A percentile compares a stretch with the other conserved stretches of the same genome.
Evolutionary conservation across 2,888 invertebrate genomes (phyloP).

Genomic region (Eugnorisma glareosa): DNA sequence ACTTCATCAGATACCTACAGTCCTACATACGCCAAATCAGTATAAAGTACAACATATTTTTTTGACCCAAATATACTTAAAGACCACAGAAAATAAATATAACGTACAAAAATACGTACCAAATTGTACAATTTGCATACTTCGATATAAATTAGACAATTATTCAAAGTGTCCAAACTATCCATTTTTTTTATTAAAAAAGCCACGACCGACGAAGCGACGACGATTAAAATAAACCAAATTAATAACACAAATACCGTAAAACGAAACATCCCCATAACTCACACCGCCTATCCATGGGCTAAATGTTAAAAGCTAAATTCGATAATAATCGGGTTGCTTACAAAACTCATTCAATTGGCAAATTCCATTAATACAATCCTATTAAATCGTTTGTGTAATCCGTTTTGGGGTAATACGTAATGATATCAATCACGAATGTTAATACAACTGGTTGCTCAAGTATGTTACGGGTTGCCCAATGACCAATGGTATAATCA

Average conservation of each 20-base stretch:
- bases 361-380: constrained; percentile 58
- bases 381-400: constrained; percentile 42
- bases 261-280: constrained; percentile 4
- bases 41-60: too few relatives aligned
- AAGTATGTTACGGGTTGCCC: background rate
- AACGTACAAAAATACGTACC: too few relatives aligned
- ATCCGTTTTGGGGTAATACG: constrained; percentile 45
- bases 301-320: constrained; percentile 37
- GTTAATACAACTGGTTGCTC: constrained; percentile 34
- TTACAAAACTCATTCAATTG: constrained; percentile 48
- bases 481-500: constrained; percentile 17
- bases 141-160: background rate
- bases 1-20: too few relatives aligned
- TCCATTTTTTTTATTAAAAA: background rate
- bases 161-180: background rate
- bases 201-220: too few relatives aligned
- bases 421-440: constrained; percentile 29
- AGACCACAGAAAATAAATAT: too few relatives aligned
- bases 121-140: background rate
- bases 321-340: constrained; percentile 30
- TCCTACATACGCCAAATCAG: too few relatives aligned
- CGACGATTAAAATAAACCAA: background rate
- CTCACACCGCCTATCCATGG: background rate
- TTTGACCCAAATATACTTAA: too few relatives aligned
- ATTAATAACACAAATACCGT: constrained; percentile 6